Evolutionary conservation across 2,113 vertebrate species (phyloP).

Genomic region (Platichthys flesus): DNA sequence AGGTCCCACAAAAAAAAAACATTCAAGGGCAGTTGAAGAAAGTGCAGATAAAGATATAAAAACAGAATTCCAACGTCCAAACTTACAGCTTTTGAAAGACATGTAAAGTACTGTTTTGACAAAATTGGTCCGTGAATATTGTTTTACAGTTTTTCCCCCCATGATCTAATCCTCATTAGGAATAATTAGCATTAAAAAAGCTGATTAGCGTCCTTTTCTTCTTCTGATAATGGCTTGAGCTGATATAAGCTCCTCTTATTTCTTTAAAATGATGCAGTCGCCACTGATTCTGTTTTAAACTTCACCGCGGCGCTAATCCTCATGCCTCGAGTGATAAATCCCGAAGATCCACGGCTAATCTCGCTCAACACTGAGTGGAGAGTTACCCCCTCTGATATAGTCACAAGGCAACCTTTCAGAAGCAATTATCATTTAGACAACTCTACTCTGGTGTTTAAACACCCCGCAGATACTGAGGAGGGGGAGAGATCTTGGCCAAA

Average conservation of each 20-base stretch:
- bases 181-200: slow-evolving; percentile 82
- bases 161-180: slow-evolving; percentile 79
- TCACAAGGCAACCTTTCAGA: slow-evolving; percentile 87
- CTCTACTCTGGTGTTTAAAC: slow-evolving; percentile 64
- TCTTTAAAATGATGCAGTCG: slow-evolving; percentile 62
- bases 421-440: slow-evolving; percentile 85
- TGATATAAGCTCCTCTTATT: slow-evolving; percentile 70
- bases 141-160: slow-evolving; percentile 69
- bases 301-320: slow-evolving; percentile 86
- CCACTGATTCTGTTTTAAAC: slow-evolving; percentile 82
- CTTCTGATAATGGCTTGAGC: slow-evolving; percentile 75
- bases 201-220: slow-evolving; percentile 81
- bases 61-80: neutral
- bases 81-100: neutral
- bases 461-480: slow-evolving; percentile 45
- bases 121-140: slow-evolving; percentile 51
- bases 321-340: slow-evolving; percentile 87
- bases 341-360: slow-evolving; percentile 87
- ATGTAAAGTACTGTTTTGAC: slow-evolving; percentile 11
- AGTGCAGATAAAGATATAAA: too few species aligned
- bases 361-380: slow-evolving; percentile 82
- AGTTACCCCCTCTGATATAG: slow-evolving; percentile 82
- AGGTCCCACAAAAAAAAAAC: slow-evolving; percentile 33
- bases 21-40: slow-evolving; percentile 10
- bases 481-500: slow-evolving; percentile 22